phyloP scores from a whole-genome alignment of 2,797 vertebrate genomes.

The Mionectes olivaceus region DNA sequence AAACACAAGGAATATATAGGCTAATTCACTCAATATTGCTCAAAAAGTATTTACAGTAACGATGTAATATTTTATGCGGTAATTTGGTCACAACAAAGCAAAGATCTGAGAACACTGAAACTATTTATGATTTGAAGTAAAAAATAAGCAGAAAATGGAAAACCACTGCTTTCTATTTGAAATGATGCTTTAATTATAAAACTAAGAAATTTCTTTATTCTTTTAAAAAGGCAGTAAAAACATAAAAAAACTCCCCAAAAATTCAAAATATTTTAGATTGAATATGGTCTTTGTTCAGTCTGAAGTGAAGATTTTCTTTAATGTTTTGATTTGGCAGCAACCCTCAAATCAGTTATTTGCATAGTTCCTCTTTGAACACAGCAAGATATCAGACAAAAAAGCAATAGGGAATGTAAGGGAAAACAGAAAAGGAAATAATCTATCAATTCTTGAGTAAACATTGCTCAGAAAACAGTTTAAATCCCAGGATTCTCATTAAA shows the following conservation, averaged over 20 bases:
- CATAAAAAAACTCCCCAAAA: neutral
- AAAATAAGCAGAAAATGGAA: neutral
- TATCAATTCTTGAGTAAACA: constrained; percentile 35
- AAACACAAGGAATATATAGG: neutral
- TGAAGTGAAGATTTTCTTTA: constrained; percentile 6
- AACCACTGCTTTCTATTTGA: neutral
- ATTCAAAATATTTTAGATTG: neutral
- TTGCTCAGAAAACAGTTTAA: constrained; percentile 34
- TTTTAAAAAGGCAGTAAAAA: neutral
- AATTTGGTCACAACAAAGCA: neutral
- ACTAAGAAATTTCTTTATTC: neutral
- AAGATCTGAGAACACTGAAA: neutral
- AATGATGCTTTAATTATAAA: neutral
- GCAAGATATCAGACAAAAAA: constrained; percentile 14
- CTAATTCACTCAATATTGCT: neutral
- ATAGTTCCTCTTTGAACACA: neutral
- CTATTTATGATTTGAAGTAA: neutral
- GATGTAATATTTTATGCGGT: neutral
- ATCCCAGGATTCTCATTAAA: constrained; percentile 46
- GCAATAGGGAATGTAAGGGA: neutral
- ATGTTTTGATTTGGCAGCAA: constrained; percentile 3
- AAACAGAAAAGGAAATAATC: constrained; percentile 42
- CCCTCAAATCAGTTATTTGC: neutral
- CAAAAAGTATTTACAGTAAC: neutral
- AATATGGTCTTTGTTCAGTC: neutral